Percentiles rank a stretch among this genome's conserved stretches.
phyloP scores from a whole-genome alignment of 1,140 invertebrate species.

The Macrobrachium nipponense region DNA sequence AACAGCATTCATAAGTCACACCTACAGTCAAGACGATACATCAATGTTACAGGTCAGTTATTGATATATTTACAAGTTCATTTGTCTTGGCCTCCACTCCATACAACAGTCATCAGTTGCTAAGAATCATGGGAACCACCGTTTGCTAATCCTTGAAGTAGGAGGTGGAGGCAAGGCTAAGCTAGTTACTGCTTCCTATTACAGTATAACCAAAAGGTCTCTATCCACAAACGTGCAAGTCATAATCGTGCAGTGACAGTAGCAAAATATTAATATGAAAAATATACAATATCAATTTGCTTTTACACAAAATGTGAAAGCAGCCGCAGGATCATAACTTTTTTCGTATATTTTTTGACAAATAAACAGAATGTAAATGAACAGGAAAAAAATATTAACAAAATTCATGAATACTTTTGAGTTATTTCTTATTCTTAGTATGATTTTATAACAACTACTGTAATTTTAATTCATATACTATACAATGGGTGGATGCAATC shows the following conservation, averaged over 20 bases:
- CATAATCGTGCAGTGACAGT: constrained; percentile 18
- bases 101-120: too few relatives aligned
- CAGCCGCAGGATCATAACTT: too few relatives aligned
- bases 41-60: constrained; percentile 24
- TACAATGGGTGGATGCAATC: constrained; percentile 20
- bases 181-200: constrained; percentile 12
- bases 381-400: too few relatives aligned
- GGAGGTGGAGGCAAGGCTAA: constrained; percentile 6
- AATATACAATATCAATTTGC: too few relatives aligned
- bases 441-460: too few relatives aligned
- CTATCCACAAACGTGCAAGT: constrained; percentile 9
- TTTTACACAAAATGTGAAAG: too few relatives aligned
- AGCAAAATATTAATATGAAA: constrained; percentile 12
- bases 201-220: constrained; percentile 4
- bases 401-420: too few relatives aligned
- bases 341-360: too few relatives aligned
- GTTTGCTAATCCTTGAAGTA: background rate
- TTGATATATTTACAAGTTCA: constrained; percentile 2
- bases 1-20: constrained; percentile 24
- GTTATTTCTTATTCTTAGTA: too few relatives aligned
- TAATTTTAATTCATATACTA: too few relatives aligned
- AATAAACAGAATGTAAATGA: too few relatives aligned
- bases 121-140: too few relatives aligned
- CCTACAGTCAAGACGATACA: constrained; percentile 21
- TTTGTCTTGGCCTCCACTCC: constrained; percentile 7